Evolutionary conservation across 2,888 invertebrate genomes (phyloP).

Genomic region (Aspidapion aeneum): DNA sequence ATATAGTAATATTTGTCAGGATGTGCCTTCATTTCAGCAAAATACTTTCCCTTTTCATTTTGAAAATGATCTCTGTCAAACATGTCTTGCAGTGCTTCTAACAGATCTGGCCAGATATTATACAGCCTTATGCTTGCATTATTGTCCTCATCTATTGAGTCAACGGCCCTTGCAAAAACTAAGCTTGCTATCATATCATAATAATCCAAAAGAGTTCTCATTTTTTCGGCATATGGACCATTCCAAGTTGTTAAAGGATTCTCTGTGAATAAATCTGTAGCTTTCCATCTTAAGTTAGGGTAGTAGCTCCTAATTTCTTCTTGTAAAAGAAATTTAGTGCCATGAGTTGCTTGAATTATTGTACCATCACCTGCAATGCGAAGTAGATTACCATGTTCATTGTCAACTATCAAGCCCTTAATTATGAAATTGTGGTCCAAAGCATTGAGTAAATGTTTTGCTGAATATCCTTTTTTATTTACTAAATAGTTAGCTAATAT

Average conservation of each 20-base stretch:
- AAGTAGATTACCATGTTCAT: conserved; percentile 56
- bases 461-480: conserved; percentile 54
- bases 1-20: conserved; percentile 58
- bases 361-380: conserved; percentile 58
- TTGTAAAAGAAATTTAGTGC: conserved; percentile 54
- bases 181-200: conserved; percentile 67
- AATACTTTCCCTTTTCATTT: conserved; percentile 57
- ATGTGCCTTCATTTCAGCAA: conserved; percentile 54
- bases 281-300: conserved; percentile 53
- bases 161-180: conserved; percentile 64
- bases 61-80: conserved; percentile 57
- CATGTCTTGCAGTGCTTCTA: conserved; percentile 58
- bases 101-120: conserved; percentile 61
- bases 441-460: conserved; percentile 50
- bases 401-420: conserved; percentile 70
- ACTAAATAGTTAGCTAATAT: conserved; percentile 59
- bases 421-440: conserved; percentile 63
- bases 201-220: conserved; percentile 66
- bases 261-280: conserved; percentile 51
- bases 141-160: conserved; percentile 54
- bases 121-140: conserved; percentile 47
- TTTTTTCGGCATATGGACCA: conserved; percentile 55
- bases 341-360: conserved; percentile 65
- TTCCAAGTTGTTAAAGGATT: conserved; percentile 61
- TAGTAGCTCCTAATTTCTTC: conserved; percentile 60